Base-by-base conservation (phyloP, 2,888 invertebrate genomes). In the Mesorhabditis spiculigera region DNA sequence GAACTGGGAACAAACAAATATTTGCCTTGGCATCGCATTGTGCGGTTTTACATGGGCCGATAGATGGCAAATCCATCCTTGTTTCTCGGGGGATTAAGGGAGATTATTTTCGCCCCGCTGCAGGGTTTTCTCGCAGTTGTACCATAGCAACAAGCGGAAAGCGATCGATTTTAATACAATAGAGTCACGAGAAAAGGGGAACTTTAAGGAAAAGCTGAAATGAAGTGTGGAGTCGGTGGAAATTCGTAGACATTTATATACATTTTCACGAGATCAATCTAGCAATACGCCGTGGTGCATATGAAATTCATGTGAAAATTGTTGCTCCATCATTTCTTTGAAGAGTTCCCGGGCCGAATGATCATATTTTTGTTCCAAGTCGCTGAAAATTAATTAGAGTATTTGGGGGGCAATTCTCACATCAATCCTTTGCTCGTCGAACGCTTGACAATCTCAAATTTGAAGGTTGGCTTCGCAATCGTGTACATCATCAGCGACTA, bases 251-350 rank as follows among this genome's bases (percentile, higher is more conserved):
- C 28, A 28, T 28, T 28, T 28, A 63, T n/a, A 16, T 13, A n/a
- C 8, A 50, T 13, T 50, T 50, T 50, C 8, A 2, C n/a, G 58
- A 50, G 58, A 50, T 50, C 58, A 50, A 50, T 63, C 63, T 6
- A 63, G 45, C 13, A 68, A 42, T 6, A 41, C 16, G 13, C 44
- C n/a, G 63, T 63, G 45, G 65, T 78, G 78, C 28, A 74, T 72
- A 45, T 74, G 75, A 5, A 77, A 73, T 5, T 74, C 70, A 5
- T 75, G 43, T 6, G 75, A 66, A 62, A 78, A 76, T 68, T 77
- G 78, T 65, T 78, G 78, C 45, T 78, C 73, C 10, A 78, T 44
- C 4, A 78, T 50, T 5, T 69, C 65, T 3, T 67, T 58, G 76
- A 76, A 78, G 5, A 77, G 43, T 4, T 63, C 16, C 16, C 69